Evolutionary conservation across 2,888 invertebrate species (phyloP), one percentile per base, ranked within the genome.

Genomic region (Nymphalis c-album): DNA sequence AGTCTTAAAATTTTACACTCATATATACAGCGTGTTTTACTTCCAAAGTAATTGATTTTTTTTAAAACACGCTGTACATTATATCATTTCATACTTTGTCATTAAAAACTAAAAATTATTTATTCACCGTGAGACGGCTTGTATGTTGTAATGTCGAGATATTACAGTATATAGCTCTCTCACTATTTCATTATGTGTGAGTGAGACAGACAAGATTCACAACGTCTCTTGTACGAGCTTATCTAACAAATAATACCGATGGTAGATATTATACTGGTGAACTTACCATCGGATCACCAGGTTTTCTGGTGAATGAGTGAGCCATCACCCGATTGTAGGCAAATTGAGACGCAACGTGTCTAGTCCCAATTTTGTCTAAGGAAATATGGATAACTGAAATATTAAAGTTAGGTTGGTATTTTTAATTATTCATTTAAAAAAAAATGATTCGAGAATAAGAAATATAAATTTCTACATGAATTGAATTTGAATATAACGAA

Each of bases 401-500:
- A 22, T 22, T 1, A 22, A 22, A 3, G 40, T 3, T 40, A 40
- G 13, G 40, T 10, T 2, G 40, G n/a, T n/a, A n/a, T n/a, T 40
- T 40, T 40, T 13, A 13, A 13, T 13, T 13, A 13, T 40, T 13
- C 2, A 2, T n/a, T n/a, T n/a, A 4, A 13, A 40, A 40, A 13
- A 10, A 13, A 40, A 13, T 4, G 0, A 40, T 40, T 40, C 10
- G 35, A 40, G 13, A 10, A 10, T 13, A 40, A 40, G 13, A 40
- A 40, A 40, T 40, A 40, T 40, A 40, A 40, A 40, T 40, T 40
- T 40, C 40, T 4, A 40, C 40, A 4, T 40, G 40, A 40, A 40
- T 40, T 40, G 40, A 40, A 40, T 40, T 40, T 40, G 40, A 40
- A 55, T 26, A 8, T 55, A 61, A 66, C 60, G 71, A 70, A 71